Evolutionary conservation across 2,888 invertebrate species (phyloP), one percentile per base, ranked within the genome.

Genomic region (Drosophila atroscutellata): DNA sequence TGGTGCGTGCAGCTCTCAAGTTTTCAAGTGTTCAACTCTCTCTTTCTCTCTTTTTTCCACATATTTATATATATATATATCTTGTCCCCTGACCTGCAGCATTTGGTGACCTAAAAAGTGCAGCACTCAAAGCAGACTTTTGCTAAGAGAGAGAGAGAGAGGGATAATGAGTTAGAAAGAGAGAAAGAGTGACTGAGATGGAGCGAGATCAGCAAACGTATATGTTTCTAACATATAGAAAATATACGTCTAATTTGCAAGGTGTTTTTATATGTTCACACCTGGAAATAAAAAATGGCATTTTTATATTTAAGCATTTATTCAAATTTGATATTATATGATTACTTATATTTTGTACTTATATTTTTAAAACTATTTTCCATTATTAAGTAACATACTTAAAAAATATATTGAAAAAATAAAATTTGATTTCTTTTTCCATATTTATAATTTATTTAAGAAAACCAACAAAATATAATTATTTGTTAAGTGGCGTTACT

Each of bases 1-100:
- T 52, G 57, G 66, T 85, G 86, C 86, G 76, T 85, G 86, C 83
- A 78, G 68, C 47, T 76, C 56, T 34, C 67, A 86, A 81, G 70
- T 69, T 81, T 66, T 39, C 65, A 63, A 65, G 47, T 61, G 50
- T 34, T 56, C 37, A 47, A n/a, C 49, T 55, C 47, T 36, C n/a
- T 20, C 24, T 28, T 0, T 30, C 9, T 37, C 13, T 5, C 20
- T 30, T 18, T 13, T 30, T 18, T 13, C 2, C 34, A 0, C 15
- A 20, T 3, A 20, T 13, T 4, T 34, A 2, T 34, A 9, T 30
- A 18, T 30, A 18, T 8, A 28, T 32, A 2, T 39, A 5, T 62
- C 13, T 28, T 9, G 32, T 51, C 13, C 28, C 28, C 32, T 58
- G 62, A 63, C 28, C 42, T 52, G 45, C 2, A 59, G 45, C 63